phyloP scores from a whole-genome alignment of 2,888 invertebrate genomes.

The Hirtodrosophila duncani region DNA sequence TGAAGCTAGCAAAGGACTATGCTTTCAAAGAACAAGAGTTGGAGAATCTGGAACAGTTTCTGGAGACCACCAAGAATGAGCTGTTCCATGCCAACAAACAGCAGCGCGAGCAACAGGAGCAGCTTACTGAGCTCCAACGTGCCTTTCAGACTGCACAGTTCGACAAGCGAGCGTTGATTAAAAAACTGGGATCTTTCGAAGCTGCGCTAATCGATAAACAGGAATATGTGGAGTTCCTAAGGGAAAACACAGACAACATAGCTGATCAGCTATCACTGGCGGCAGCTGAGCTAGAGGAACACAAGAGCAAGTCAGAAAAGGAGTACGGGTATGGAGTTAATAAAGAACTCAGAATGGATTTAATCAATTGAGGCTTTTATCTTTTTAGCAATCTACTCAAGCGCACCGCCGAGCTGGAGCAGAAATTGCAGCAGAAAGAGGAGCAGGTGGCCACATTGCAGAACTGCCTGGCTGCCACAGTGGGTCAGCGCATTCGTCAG shows the following conservation, averaged over 20 bases:
- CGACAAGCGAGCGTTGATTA: slow-evolving; percentile 34
- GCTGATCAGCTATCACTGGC: slow-evolving; percentile 13
- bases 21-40: slow-evolving; percentile 57
- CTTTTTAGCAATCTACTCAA: slow-evolving; percentile 44
- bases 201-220: slow-evolving; percentile 38
- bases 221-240: slow-evolving; percentile 13
- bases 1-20: slow-evolving; percentile 44
- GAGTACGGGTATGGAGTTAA: accelerated
- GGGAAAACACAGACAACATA: slow-evolving; percentile 16
- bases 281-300: slow-evolving; percentile 9
- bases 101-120: slow-evolving; percentile 62
- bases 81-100: slow-evolving; percentile 59
- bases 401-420: slow-evolving; percentile 27
- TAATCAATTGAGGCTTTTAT: neutral
- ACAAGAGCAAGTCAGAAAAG: slow-evolving; percentile 13
- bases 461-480: slow-evolving; percentile 58
- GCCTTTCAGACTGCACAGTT: slow-evolving; percentile 48
- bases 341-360: too few relatives aligned
- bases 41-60: slow-evolving; percentile 55
- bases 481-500: slow-evolving; percentile 62
- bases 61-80: slow-evolving; percentile 62
- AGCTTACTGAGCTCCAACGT: slow-evolving; percentile 61
- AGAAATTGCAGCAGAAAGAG: slow-evolving; percentile 43
- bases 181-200: slow-evolving; percentile 52
- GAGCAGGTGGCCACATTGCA: slow-evolving; percentile 46